Evolutionary conservation across 2,888 invertebrate species (phyloP).

Genomic region (Eupithecia centaureata): DNA sequence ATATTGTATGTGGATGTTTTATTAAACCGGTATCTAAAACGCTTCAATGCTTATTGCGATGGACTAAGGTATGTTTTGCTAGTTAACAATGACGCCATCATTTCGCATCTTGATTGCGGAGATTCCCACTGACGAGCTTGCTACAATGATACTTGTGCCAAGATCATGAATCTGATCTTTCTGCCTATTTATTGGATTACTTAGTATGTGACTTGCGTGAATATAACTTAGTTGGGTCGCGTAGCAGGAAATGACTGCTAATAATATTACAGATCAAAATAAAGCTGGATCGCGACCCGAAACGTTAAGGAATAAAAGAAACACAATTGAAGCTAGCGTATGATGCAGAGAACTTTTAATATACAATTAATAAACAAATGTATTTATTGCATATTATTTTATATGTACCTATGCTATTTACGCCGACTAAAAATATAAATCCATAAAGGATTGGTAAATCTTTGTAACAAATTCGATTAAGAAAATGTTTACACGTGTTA

Average conservation of each 20-base stretch:
- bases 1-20: slow-evolving; percentile 3
- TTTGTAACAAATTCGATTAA: background rate
- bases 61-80: slow-evolving; percentile 15
- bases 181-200: slow-evolving; percentile 1
- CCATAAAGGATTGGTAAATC: too few species aligned
- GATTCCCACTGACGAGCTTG: slow-evolving; percentile 50
- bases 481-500: background rate
- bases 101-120: slow-evolving; percentile 46
- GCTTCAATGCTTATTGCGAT: slow-evolving; percentile 1
- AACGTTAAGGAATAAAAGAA: background rate
- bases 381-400: too few species aligned
- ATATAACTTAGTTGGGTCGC: slow-evolving; percentile 16
- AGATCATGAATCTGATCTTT: slow-evolving; percentile 24
- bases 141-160: slow-evolving; percentile 36
- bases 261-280: background rate
- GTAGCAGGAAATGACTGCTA: slow-evolving; percentile 18
- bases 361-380: too few species aligned
- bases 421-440: too few species aligned
- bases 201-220: slow-evolving; percentile 22
- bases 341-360: too few species aligned
- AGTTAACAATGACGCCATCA: slow-evolving; percentile 34
- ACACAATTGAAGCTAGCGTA: too few species aligned
- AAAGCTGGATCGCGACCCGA: background rate
- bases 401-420: too few species aligned
- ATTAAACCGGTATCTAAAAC: background rate